These are phyloP conservation scores for Acrobasis repandana DNA, from an alignment of 2,888 invertebrate species.

Conservation along the genomic window DNA sequence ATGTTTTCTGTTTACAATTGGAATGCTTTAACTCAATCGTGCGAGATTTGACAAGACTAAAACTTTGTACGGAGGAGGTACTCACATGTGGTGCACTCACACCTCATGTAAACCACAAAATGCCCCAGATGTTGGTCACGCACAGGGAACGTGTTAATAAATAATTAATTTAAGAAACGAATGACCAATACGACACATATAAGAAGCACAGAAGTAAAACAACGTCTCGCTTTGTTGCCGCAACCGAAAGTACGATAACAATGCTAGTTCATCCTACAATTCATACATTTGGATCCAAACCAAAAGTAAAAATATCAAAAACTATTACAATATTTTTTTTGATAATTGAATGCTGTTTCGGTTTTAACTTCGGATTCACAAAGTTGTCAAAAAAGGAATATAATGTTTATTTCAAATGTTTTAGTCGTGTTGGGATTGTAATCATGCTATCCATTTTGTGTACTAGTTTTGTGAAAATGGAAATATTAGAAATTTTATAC, in stretches of 20 bases:
- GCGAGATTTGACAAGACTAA: too few species aligned
- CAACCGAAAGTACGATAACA: neutral
- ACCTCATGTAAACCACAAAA: too few species aligned
- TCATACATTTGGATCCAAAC: neutral
- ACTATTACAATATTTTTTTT: neutral
- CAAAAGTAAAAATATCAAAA: neutral
- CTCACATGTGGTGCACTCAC: too few species aligned
- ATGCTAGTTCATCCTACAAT: slow-evolving; percentile 2
- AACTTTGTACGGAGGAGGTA: too few species aligned
- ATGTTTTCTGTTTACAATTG: too few species aligned
- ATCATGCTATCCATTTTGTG: neutral
- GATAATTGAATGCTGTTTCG: neutral
- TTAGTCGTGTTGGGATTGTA: neutral
- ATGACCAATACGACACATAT: too few species aligned
- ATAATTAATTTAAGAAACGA: too few species aligned
- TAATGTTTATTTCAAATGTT: neutral
- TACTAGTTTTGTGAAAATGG: neutral
- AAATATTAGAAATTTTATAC: neutral
- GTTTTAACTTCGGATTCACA: neutral
- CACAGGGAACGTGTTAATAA: too few species aligned
- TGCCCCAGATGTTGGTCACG: too few species aligned
- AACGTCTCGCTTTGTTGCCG: too few species aligned
- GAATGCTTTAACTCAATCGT: too few species aligned
- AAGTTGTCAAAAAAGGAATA: neutral
- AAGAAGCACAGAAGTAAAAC: too few species aligned